Base-by-base conservation (phyloP, 2,113 vertebrate species). In the Osmerus eperlanus region DNA sequence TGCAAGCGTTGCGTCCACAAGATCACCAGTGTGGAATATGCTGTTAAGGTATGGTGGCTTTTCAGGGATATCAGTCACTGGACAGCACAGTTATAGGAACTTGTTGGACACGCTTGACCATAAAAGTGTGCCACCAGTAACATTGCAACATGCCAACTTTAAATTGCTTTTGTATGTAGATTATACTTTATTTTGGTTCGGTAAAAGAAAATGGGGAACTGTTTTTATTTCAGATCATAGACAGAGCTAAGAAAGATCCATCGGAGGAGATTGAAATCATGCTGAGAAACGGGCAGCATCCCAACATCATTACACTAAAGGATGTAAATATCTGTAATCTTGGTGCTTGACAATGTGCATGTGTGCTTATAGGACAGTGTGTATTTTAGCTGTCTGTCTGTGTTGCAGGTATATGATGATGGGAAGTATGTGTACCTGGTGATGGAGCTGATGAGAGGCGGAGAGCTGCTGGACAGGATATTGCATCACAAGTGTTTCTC, bases 381-480 rank as follows among this genome's bases (percentile, higher is more conserved):
- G n/a, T 41, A 11, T 28, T 12, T 9, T 18, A 25, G 12, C 16
- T 32, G 64, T 28, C 92, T 90, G 61, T 83, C 89, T 90, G 78
- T n/a, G 7, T 19, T 70, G 0, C 70, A 98, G 97, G 96, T 97
- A 5, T 98, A 96, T 56, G 97, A 98, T 1, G 94, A 97, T 2
- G 96, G 97, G 25, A 94, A 96, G 68, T 89, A 74, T 0, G 93
- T 97, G 77, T 95, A 94, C 81, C 91, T 98, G 86, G 96, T 98
- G 65, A 96, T 94, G 90, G 96, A 98, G 83, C 87, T 97, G 78
- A 93, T 97, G 94, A 89, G 95, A 16, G 97, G 97, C 5, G 94
- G 94, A 0, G 95, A 98, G 86, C 93, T 98, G 32, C 91, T 98
- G 87, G 96, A 98, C 86, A 93, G 94, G 73, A 96, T 93, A 84